Evolutionary conservation across 1,140 invertebrate species (phyloP), one percentile per base, ranked within the genome.

Genomic region (Psix sp.): DNA sequence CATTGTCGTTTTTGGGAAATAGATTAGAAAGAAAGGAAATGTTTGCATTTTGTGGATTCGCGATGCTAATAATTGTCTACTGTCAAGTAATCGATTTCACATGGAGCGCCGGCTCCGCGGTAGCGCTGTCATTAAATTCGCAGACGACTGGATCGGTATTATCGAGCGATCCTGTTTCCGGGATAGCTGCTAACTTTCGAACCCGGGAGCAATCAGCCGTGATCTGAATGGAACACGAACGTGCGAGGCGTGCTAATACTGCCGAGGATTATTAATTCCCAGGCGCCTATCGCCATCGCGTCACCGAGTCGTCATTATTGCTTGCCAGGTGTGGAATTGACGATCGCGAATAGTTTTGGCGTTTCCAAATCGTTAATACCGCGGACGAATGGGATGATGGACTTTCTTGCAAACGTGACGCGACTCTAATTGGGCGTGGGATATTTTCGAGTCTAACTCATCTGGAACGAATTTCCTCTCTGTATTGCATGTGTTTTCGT

Each of bases 141-240:
- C 46, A 38, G 51, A 45, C 52, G 65, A 52, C 52, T 59, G 54
- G 36, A 59, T 59, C 45, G 54, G 43, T 45, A 51, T 59, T 68
- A 68, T 68, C 54, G 65, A 68, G n/a, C 56, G 46, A 70, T 60
- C 66, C 35, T 18, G 31, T 54, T 70, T 60, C 56, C 40, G 66
- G 66, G 48, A n/a, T 70, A 59, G 16, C 49, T 49, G 40, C 56
- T 70, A 62, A 54, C 66, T 49, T 70, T 70, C 49, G 56, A 62
- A 62, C 67, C 46, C 42, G 31, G 57, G 57, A 65, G 63, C 51
- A 70, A 54, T 70, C 62, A 70, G 45, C 43, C 63, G 52, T 65
- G 65, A 70, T 65, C 56, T 59, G 72, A 70, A 68, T 63, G 59
- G 72, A 68, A 70, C 43, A 54, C 36, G 59, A 70, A 75, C 56